A percentile compares a stretch with the other conserved stretches of the same genome.
Evolutionary conservation across 2,113 vertebrate genomes (phyloP).

Genomic region (Geococcyx californianus): DNA sequence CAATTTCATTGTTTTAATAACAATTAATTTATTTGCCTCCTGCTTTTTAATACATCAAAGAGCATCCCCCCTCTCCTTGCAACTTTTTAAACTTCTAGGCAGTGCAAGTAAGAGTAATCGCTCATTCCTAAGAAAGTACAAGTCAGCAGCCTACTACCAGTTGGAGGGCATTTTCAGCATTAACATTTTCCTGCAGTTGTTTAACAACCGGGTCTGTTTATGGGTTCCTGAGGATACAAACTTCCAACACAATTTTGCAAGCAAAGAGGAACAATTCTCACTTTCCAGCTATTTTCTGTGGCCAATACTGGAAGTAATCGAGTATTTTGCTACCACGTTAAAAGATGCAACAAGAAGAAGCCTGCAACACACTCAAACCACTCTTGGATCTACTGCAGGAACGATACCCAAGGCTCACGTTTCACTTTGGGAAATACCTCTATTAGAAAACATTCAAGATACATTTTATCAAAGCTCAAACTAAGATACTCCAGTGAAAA

Average conservation of each 20-base stretch:
- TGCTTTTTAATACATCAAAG: neutral
- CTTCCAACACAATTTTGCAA: neutral
- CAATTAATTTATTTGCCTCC: neutral
- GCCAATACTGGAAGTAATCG: neutral
- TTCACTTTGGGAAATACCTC: neutral
- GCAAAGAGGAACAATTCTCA: neutral
- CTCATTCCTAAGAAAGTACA: neutral
- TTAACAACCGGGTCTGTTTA: neutral
- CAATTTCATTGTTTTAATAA: neutral
- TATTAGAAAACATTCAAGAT: neutral
- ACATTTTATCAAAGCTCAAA: neutral
- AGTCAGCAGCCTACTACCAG: neutral
- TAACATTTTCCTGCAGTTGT: neutral
- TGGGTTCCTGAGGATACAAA: neutral
- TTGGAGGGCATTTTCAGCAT: neutral
- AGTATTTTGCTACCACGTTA: neutral
- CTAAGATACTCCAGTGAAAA: neutral
- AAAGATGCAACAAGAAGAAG: neutral
- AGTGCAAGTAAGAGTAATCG: neutral
- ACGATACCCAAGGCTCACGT: neutral
- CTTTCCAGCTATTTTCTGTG: neutral
- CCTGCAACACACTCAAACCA: neutral
- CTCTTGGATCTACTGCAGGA: neutral
- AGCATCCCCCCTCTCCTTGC: neutral
- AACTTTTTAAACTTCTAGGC: neutral